A percentile compares a stretch with the other conserved stretches of the same genome.
Evolutionary conservation across 2,797 vertebrate genomes (phyloP).

Genomic region (Fundulus diaphanus): DNA sequence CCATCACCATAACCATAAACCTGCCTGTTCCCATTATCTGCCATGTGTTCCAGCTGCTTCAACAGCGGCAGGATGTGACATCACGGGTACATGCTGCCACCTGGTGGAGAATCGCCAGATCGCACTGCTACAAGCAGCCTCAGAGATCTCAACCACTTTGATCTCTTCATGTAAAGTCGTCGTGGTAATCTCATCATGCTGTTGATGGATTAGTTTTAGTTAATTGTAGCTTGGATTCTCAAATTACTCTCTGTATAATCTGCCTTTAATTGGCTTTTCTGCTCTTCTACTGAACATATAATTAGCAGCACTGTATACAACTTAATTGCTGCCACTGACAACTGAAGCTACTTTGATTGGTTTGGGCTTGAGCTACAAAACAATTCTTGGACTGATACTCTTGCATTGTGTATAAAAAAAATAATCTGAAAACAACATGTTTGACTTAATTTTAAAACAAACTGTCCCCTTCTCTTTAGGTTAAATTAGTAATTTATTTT

Average conservation of each 20-base stretch:
- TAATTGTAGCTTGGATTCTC: slow-evolving; percentile 52
- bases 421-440: not conserved
- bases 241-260: slow-evolving; percentile 65
- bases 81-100: slow-evolving; percentile 40
- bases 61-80: not conserved
- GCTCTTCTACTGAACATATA: slow-evolving; percentile 64
- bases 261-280: slow-evolving; percentile 67
- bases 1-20: slow-evolving; percentile 48
- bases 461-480: not conserved
- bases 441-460: not conserved
- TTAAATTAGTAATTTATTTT: not conserved
- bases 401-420: slow-evolving; percentile 15
- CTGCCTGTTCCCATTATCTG: slow-evolving; percentile 7
- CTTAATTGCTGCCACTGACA: slow-evolving; percentile 58
- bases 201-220: slow-evolving; percentile 50
- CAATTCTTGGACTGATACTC: slow-evolving; percentile 17
- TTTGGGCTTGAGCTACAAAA: slow-evolving; percentile 54
- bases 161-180: slow-evolving; percentile 40
- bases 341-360: slow-evolving; percentile 64
- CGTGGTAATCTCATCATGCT: slow-evolving; percentile 42
- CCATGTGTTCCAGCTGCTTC: slow-evolving; percentile 13
- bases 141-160: slow-evolving; percentile 26
- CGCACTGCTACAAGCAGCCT: slow-evolving; percentile 2
- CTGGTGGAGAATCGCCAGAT: slow-evolving; percentile 36
- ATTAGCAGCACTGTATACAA: slow-evolving; percentile 66